Base-by-base conservation (phyloP, 2,797 vertebrate genomes). In the Phrynocephalus forsythii region DNA sequence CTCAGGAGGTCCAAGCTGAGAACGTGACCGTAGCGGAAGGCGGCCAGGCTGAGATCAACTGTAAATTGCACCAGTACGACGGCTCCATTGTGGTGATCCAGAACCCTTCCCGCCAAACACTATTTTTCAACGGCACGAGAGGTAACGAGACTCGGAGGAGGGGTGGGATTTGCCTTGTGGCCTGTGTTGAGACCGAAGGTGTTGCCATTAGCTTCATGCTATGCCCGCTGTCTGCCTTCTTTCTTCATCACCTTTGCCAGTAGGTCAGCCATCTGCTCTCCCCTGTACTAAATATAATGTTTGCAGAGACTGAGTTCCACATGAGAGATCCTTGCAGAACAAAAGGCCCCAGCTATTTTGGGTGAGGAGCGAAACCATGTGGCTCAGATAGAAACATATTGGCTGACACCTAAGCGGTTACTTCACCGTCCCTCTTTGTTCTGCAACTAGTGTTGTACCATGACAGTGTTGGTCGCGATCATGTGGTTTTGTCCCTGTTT, bases 31-130 rank as follows among this genome's bases (percentile, higher is more conserved):
- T 99, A 88, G 93, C 97, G 20, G 98, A 99, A 90, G 98, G 98
- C 0, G 98, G 98, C 1, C 98, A 97, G 1, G 98, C 98, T 0
- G 97, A 99, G 94, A 99, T 99, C 95, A 98, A 97, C 91, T 99
- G 98, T 91, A 97, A 96, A 67, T 96, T 98, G 56, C 98, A 99
- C 94, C 98, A 98, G 93, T 99, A 99, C 0, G 98, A 99, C 52
- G 98, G 98, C 60, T 99, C 98, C 82, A 99, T 98, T 24, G 98
- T 99, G 92, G 98, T 99, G 92, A 98, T 99, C 95, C 98, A 99
- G 97, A 99, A 99, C 93, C 98, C 98, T 2, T 96, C 97, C 68
- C 96, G 98, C 44, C 98, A 99, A 95, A 99, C 98, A 0, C 98
- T 99, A 30, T 99, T 99, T 96, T 99, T 99, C 95, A 99, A 99